Evolutionary conservation across 1,140 invertebrate genomes (phyloP).

Genomic region (Halesus radiatus): DNA sequence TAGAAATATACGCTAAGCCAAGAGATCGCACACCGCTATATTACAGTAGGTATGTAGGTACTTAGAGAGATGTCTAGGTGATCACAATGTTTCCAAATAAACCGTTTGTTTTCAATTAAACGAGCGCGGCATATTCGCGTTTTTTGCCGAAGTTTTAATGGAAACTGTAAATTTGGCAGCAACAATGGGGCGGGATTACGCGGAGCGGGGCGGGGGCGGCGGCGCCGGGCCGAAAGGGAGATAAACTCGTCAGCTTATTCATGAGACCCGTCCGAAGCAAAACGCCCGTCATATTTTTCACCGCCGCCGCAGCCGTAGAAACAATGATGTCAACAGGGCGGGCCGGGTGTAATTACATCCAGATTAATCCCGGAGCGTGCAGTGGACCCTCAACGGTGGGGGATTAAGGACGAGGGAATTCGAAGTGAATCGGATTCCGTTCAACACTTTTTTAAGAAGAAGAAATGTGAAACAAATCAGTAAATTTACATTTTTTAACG

Average conservation of each 20-base stretch:
- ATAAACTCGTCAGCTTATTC: conserved; percentile 27
- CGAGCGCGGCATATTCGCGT: background rate
- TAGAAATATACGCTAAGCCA: no score
- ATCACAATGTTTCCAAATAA: no score
- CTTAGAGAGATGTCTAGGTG: no score
- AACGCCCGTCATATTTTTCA: conserved; percentile 33
- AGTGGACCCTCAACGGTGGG: background rate
- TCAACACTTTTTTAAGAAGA: background rate
- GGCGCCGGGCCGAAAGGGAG: conserved; percentile 18
- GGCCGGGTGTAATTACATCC: conserved; percentile 10
- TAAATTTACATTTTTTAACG: no score
- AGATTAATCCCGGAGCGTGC: conserved; percentile 23
- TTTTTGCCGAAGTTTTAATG: conserved; percentile 8
- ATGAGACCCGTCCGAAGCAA: conserved; percentile 18
- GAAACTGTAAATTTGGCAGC: background rate
- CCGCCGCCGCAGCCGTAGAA: background rate
- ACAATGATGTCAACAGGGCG: conserved; percentile 27
- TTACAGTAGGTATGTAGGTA: no score
- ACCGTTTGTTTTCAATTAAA: conserved; percentile 11
- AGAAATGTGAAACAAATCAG: background rate
- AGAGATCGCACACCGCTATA: no score
- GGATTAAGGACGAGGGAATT: background rate
- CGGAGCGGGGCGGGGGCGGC: background rate
- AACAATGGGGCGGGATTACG: background rate
- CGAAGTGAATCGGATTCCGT: background rate